A percentile compares a stretch with the other conserved stretches of the same genome.
These are phyloP conservation scores for Trichopoda pennipes DNA, from an alignment of 2,888 invertebrate genomes.

Conservation along the genomic window DNA sequence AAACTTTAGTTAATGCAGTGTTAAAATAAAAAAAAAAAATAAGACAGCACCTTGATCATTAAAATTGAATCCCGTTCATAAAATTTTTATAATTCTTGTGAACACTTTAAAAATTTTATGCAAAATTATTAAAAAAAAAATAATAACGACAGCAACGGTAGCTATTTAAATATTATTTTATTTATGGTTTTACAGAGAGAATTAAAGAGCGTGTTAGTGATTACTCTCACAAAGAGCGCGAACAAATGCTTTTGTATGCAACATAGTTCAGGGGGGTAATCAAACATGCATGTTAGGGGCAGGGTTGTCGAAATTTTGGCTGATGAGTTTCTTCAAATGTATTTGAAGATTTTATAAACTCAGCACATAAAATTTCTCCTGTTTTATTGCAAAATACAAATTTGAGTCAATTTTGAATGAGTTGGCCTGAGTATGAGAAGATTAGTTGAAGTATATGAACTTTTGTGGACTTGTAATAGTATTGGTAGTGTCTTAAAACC, in stretches of 20 bases:
- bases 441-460: constrained; percentile 7
- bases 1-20: too few species aligned
- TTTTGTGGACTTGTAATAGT: constrained; percentile 26
- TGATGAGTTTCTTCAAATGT: background rate
- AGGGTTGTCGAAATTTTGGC: constrained; percentile 13
- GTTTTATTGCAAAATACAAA: constrained; percentile 2
- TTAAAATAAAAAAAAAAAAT: too few species aligned
- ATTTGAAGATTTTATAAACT: background rate
- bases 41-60: too few species aligned
- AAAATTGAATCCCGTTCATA: too few species aligned
- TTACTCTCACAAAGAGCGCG: background rate
- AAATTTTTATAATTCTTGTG: too few species aligned
- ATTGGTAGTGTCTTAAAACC: constrained; percentile 37
- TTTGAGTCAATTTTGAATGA: constrained; percentile 20
- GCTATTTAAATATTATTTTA: background rate
- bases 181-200: background rate
- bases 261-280: background rate
- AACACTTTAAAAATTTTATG: too few species aligned
- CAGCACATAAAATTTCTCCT: constrained; percentile 24
- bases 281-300: constrained; percentile 20
- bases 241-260: background rate
- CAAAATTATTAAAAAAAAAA: too few species aligned
- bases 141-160: background rate
- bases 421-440: background rate
- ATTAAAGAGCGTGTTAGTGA: background rate